Evolutionary conservation across 2,113 vertebrate species (phyloP).

Genomic region (Rhinichthys klamathensis): DNA sequence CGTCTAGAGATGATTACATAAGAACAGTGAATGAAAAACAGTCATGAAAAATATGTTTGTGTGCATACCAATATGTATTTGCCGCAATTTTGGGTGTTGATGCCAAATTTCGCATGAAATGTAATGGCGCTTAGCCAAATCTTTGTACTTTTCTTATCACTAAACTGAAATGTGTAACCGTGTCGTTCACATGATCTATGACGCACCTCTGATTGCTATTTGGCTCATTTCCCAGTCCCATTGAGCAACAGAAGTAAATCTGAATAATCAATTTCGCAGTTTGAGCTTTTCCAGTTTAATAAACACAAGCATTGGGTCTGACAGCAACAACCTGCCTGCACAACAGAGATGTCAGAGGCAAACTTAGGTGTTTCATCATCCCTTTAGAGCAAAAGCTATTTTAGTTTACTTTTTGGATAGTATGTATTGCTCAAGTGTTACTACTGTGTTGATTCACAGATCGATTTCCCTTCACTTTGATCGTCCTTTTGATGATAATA

Average conservation of each 20-base stretch:
- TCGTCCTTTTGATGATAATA: neutral
- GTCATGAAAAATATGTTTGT: neutral
- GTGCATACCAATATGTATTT: neutral
- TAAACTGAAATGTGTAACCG: neutral
- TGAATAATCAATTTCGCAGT: neutral
- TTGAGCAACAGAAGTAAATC: neutral
- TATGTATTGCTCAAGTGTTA: neutral
- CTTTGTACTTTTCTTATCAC: constrained; percentile 4
- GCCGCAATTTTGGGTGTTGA: neutral
- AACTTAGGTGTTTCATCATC: neutral
- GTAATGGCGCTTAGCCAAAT: neutral
- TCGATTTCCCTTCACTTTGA: neutral
- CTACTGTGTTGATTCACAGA: neutral
- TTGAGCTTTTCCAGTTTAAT: constrained; percentile 10
- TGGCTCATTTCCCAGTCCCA: neutral
- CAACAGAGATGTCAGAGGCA: neutral
- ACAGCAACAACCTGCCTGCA: neutral
- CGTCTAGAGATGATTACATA: neutral
- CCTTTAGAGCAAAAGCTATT: neutral
- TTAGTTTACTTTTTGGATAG: neutral
- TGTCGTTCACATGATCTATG: constrained; percentile 2
- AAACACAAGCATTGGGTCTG: neutral
- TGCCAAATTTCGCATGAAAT: neutral
- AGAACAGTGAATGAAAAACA: too few relatives aligned
- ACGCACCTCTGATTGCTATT: neutral